Base-by-base conservation (phyloP, 2,113 vertebrate genomes). In the Salminus brasiliensis region DNA sequence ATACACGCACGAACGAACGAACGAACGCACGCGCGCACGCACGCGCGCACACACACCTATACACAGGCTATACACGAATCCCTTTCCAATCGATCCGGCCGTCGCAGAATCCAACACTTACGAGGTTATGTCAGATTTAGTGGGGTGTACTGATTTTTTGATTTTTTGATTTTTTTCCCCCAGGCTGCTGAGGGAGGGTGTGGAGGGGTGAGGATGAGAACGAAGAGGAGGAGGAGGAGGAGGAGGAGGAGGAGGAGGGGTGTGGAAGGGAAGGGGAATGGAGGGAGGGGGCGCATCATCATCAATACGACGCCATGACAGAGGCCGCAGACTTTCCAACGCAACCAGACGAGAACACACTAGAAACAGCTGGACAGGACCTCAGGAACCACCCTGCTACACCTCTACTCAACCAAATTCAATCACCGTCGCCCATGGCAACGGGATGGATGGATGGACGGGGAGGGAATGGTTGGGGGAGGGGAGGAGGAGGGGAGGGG, bases 301-400 rank as follows among this genome's bases (percentile, higher is more conserved):
- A 83, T 78, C 84, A 78, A 78, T 72, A n/a, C 27, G 52, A 39
- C 70, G 71, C 52, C 72, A 74, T 80, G 27, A 43, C n/a, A 47
- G 32, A 39, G 57, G 43, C 68, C 60, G 5, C 18, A 43, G 53
- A 78, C 16, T 73, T 78, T 11, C 25, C 67, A 60, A 36, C 29
- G 45, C 52, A 55, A 76, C n/a, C 45, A 73, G 45, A 66, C 23
- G 34, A 68, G 8, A 36, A 27, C 13, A 47, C 6, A 23, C 7
- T 34, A n/a, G 23, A 66, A 12, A 23, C 0, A 18, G 9, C 18
- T n/a, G 12, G 16, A 12, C 8, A 39, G 7, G n/a, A 11, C 21
- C 5, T n/a, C 49, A 45, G 3, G 2, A 10, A 15, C 43, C 3
- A 27, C 8, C 16, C 36, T 9, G 7, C 25, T 59, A 2, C 9